Percentiles rank a stretch among this genome's conserved stretches.
Evolutionary conservation across 2,888 invertebrate species (phyloP).

Genomic region (Geophilus truncorum): DNA sequence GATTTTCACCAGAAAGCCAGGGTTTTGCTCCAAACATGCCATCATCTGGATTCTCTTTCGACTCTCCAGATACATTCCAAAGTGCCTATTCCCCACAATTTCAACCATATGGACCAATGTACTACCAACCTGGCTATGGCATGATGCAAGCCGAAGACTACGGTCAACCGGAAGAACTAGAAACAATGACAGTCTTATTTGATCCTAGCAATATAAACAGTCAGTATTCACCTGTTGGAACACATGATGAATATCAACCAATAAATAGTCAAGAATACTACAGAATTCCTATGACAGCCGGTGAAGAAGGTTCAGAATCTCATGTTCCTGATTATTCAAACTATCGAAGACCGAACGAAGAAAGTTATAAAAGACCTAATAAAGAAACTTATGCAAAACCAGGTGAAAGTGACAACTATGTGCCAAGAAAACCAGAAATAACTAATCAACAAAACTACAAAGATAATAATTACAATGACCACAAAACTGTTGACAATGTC

Average conservation of each 20-base stretch:
- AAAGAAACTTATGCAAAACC: too few relatives aligned
- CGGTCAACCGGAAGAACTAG: slow-evolving; percentile 13
- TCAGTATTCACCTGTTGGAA: not conserved
- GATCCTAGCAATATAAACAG: not conserved
- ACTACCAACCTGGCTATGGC: not conserved
- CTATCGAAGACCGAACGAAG: not conserved
- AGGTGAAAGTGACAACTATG: not conserved
- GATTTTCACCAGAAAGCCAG: not conserved
- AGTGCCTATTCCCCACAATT: not conserved
- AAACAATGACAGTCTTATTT: not conserved
- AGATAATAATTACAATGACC: not conserved
- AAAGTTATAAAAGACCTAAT: too few relatives aligned
- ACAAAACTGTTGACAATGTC: not conserved
- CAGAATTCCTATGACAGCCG: too few relatives aligned
- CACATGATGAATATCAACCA: too few relatives aligned
- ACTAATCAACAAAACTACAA: not conserved
- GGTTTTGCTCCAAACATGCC: not conserved
- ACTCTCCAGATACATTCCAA: not conserved
- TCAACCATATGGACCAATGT: slow-evolving; percentile 28
- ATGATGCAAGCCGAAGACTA: not conserved
- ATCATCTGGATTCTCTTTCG: not conserved
- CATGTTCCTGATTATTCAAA: not conserved
- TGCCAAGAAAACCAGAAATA: not conserved
- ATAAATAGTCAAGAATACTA: too few relatives aligned
- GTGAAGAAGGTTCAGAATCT: too few relatives aligned